phyloP scores from a whole-genome alignment of 2,888 invertebrate genomes.

The Drosophila hawaiiensis region DNA sequence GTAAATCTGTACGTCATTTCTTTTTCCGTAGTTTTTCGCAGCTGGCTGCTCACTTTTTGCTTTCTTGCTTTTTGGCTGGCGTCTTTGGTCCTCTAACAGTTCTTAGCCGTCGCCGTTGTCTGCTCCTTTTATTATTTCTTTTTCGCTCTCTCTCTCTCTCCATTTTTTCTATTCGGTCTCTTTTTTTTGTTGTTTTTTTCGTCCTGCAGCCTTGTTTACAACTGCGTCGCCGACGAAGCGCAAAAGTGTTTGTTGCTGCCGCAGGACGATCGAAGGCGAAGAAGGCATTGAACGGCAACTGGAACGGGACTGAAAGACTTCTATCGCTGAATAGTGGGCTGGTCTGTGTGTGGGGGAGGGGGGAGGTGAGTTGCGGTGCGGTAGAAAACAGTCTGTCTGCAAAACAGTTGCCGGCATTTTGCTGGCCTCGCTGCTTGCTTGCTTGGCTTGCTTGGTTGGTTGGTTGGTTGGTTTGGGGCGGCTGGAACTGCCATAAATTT shows the following conservation, averaged over 20 bases:
- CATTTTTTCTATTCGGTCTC: neutral
- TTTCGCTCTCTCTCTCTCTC: slow-evolving; percentile 8
- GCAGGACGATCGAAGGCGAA: slow-evolving; percentile 59
- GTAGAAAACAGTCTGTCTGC: slow-evolving; percentile 1
- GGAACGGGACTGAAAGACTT: slow-evolving; percentile 5
- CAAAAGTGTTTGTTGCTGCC: slow-evolving; percentile 78
- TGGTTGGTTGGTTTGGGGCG: neutral
- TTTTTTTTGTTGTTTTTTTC: slow-evolving; percentile 5
- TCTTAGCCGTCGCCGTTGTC: slow-evolving; percentile 8
- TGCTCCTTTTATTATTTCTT: slow-evolving; percentile 12
- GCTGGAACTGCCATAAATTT: slow-evolving; percentile 74
- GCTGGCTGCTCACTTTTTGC: slow-evolving; percentile 28
- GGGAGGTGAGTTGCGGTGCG: neutral
- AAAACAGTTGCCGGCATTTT: slow-evolving; percentile 34
- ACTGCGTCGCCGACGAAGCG: slow-evolving; percentile 75
- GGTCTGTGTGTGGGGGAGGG: neutral
- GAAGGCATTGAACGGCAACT: slow-evolving; percentile 19
- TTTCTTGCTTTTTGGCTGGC: slow-evolving; percentile 30
- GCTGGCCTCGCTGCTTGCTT: slow-evolving; percentile 5
- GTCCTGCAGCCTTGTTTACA: slow-evolving; percentile 67
- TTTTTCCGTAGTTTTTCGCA: slow-evolving; percentile 35
- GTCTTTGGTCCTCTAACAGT: slow-evolving; percentile 43
- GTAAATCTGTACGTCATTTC: slow-evolving; percentile 73
- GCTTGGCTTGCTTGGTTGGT: neutral
- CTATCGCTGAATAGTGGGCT: neutral